These are phyloP conservation scores for Itoplectis maculator DNA, from an alignment of 2,888 invertebrate species.

Conservation along the genomic window DNA sequence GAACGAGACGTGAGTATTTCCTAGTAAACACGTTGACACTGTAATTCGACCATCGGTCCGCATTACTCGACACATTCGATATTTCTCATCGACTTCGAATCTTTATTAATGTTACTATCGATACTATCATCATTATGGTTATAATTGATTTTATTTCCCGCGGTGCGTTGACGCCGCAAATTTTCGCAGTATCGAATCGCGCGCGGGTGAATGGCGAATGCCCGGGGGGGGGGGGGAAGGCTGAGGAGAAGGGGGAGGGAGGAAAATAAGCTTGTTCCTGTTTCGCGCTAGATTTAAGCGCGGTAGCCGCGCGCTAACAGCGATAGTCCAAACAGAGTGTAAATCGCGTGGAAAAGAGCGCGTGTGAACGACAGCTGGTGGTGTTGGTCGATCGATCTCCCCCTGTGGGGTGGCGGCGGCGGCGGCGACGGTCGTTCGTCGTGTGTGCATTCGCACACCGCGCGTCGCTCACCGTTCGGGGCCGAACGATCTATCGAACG, in stretches of 20 bases:
- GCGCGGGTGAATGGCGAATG: neutral
- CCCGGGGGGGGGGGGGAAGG: neutral
- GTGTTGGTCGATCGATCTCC: constrained; percentile 52
- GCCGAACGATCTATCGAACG: constrained; percentile 48
- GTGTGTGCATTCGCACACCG: neutral
- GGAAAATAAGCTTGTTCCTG: neutral
- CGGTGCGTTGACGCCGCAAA: too few species aligned
- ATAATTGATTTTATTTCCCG: too few species aligned
- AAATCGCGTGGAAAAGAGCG: constrained; percentile 58
- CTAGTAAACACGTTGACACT: neutral
- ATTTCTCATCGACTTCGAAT: too few species aligned
- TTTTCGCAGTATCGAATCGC: too few species aligned
- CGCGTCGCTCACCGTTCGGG: neutral
- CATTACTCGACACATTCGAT: neutral
- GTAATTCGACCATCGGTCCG: neutral
- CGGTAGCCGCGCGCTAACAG: constrained; percentile 7
- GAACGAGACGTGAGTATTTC: constrained; percentile 59
- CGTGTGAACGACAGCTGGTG: constrained; percentile 60
- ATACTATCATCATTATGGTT: too few species aligned
- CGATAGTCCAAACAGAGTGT: constrained; percentile 6
- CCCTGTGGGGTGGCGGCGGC: neutral
- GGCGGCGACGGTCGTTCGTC: neutral
- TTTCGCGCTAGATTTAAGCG: neutral
- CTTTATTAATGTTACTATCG: too few species aligned
- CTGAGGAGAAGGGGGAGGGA: neutral